Evolutionary conservation across 1,140 invertebrate genomes (phyloP).

Genomic region (Oreohelix idahoensis): DNA sequence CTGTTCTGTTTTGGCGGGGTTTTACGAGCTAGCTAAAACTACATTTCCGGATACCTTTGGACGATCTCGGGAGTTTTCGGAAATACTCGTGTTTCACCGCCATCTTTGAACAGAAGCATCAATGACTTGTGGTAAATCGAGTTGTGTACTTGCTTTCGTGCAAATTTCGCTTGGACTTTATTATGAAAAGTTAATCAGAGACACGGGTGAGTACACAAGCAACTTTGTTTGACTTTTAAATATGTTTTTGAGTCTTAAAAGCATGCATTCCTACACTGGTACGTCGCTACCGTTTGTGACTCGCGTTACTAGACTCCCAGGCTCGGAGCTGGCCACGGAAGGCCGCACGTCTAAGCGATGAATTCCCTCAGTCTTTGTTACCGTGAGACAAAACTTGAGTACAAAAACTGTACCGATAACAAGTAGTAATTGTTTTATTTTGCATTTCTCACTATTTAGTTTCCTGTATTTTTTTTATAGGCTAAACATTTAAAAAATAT

Average conservation of each 20-base stretch:
- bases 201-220: constrained; percentile 36
- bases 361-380: constrained; percentile 27
- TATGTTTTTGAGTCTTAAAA: not conserved
- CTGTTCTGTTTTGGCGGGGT: not conserved
- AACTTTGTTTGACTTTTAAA: constrained; percentile 16
- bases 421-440: too few relatives aligned
- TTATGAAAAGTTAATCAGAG: constrained; percentile 41
- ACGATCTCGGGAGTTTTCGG: constrained; percentile 33
- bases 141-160: constrained; percentile 38
- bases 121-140: constrained; percentile 29
- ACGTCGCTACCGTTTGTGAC: not conserved
- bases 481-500: too few relatives aligned
- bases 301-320: not conserved
- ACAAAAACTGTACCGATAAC: too few relatives aligned
- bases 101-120: constrained; percentile 46
- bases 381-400: not conserved
- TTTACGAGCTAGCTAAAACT: not conserved
- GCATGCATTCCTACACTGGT: constrained; percentile 37
- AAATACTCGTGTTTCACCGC: constrained; percentile 45
- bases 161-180: constrained; percentile 44
- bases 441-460: too few relatives aligned
- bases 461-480: too few relatives aligned
- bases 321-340: constrained; percentile 1
- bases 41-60: constrained; percentile 38
- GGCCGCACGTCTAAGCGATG: not conserved